Conservation (phyloP, 2,888 invertebrate species). For the Campoplex capitator region DNA sequence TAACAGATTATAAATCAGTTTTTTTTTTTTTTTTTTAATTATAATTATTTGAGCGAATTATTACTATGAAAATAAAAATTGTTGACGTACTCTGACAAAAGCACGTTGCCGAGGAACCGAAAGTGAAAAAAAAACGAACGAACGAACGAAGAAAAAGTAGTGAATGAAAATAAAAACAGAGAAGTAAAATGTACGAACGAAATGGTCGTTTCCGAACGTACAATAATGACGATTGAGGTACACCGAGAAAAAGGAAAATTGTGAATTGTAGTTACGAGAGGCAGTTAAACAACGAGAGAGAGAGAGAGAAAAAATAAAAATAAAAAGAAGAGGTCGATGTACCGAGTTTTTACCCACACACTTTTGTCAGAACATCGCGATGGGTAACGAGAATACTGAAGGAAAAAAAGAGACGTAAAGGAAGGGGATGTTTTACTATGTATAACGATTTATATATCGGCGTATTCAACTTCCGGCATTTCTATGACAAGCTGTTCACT, state of each 20-base stretch:
- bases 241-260: slow-evolving; percentile 6
- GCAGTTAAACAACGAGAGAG: slow-evolving; percentile 9
- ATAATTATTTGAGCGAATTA: background rate
- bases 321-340: slow-evolving; percentile 67
- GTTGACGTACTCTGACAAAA: too few relatives aligned
- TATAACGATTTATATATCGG: slow-evolving; percentile 44
- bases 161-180: background rate
- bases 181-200: background rate
- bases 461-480: slow-evolving; percentile 62
- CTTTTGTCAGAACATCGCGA: slow-evolving; percentile 28
- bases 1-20: background rate
- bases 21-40: background rate
- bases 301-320: background rate
- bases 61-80: background rate
- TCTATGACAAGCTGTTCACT: slow-evolving; percentile 31
- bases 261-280: background rate
- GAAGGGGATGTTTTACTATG: background rate
- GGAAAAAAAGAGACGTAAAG: slow-evolving; percentile 31
- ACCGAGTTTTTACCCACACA: slow-evolving; percentile 60
- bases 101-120: background rate
- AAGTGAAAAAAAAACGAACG: background rate
- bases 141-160: background rate
- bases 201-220: background rate
- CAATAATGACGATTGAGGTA: background rate
- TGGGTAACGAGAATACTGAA: slow-evolving; percentile 46